Evolutionary conservation across 1,140 invertebrate species (phyloP), one percentile per base, ranked within the genome.

Genomic region (Oncopeltus fasciatus): DNA sequence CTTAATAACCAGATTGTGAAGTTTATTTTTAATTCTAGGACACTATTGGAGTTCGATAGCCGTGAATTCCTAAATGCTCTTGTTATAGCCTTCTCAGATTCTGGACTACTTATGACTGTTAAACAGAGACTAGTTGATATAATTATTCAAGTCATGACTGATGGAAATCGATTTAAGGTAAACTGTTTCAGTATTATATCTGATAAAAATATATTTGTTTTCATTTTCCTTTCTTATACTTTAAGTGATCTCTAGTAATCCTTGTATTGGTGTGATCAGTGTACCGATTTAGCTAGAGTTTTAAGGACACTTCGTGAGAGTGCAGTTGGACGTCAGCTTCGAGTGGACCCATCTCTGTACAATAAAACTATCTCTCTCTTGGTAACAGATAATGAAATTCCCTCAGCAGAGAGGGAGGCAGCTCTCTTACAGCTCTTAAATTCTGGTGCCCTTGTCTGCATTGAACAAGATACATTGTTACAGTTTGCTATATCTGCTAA

Each of bases 41-140:
- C 87, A 8, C 75, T 96, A 24, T 75, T 95, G 2, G 80, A 83
- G 67, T 95, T 92, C 71, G 90, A 96, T 70, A 88, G 88, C 0
- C 78, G 86, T 58, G 92, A 94, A 70, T 94, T 94, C 69, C 75
- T 96, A 2, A 94, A 96, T 73, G 92, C 92, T 2, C 78, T 94
- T 26, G 82, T 88, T 16, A 78, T 94, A 70, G 89, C 90, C 44
- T 93, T 93, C 77, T 87, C 90, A 70, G 89, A 92, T 70, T 80
- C 83, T 20, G 86, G 88, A 69, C 76, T 87, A 72, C 84, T 86
- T 1, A 72, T 82, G 28, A 78, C 83, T 18, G 84, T 88, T 68
- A 78, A 87, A 60, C 90, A 92, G 69, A 73, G 86, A 65, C 77
- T 92, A 26, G 83, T 92, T 31, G 85, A 91, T 70, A 88, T 92